These are phyloP conservation scores for Ips nitidus DNA, from an alignment of 1,140 invertebrate genomes.

Conservation along the genomic window DNA sequence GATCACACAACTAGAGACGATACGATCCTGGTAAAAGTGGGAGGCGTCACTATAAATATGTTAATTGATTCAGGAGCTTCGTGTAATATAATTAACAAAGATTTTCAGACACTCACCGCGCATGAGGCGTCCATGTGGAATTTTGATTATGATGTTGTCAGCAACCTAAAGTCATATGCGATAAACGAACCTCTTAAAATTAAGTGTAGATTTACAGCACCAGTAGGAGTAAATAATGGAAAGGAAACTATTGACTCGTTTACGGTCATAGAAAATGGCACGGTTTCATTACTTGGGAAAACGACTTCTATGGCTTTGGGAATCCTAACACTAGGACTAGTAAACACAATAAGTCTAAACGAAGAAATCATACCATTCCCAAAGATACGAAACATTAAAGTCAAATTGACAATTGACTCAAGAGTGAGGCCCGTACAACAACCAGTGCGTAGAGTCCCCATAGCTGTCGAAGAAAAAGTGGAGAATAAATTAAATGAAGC, in stretches of 20 bases:
- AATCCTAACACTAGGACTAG: neutral
- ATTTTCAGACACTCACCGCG: no score
- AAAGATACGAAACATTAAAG: conserved; percentile 20
- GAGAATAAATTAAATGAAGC: neutral
- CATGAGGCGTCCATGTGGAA: no score
- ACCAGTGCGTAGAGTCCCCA: conserved; percentile 38
- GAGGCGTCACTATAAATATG: no score
- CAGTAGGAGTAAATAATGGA: no score
- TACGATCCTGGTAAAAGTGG: no score
- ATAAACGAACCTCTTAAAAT: no score
- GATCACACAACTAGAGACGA: no score
- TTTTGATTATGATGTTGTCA: no score
- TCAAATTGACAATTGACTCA: neutral
- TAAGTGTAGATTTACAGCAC: no score
- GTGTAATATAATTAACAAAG: no score
- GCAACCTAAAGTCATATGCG: no score
- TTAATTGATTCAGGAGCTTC: no score
- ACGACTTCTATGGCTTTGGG: conserved; percentile 12
- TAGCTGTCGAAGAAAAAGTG: conserved; percentile 40
- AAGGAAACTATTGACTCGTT: neutral
- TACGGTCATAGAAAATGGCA: conserved; percentile 17
- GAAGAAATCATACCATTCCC: conserved; percentile 22
- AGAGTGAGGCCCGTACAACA: conserved; percentile 40
- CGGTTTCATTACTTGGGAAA: conserved; percentile 24
- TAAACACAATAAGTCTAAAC: neutral